Base-by-base conservation (phyloP, 2,797 vertebrate species). In the Leptodactylus fallax region DNA sequence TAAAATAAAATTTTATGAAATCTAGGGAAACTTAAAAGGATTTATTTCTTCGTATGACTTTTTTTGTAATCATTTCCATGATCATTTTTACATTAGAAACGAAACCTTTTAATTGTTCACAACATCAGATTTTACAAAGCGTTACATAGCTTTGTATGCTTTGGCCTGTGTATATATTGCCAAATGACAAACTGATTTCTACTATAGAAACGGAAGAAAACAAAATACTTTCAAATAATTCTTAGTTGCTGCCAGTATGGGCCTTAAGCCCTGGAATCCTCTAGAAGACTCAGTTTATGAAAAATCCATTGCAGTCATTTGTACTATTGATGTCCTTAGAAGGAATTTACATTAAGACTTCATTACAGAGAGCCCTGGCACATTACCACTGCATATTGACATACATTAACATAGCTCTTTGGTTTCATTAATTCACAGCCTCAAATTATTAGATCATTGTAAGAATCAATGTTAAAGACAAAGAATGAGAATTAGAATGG, bases 361-460 rank as follows among this genome's bases (percentile, higher is more conserved):
- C 36, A 87, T 87, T 81, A 81, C 63, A 63, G 47, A 81, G 56
- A 74, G n/a, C 45, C 23, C 14, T 71, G 45, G 51, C 85, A 87
- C 51, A 72, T 81, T 87, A 87, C 67, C 65, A 72, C 53, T 5
- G 19, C 10, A 36, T 87, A 87, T 81, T 76, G 85, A 76, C 69
- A 81, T 87, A 53, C 67, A 81, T 81, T 87, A 76, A 74, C 51
- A 79, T 74, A 74, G 65, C 67, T 60, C 79, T 87, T 87, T 51
- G n/a, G 27, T 58, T 80, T 71, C 58, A 80, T 47, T 86, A 56
- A 86, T 69, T 60, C 9, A 71, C 23, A 79, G 55, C 19, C 85
- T 79, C 25, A 45, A 47, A 69, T 61, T 87, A 16, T 25, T 87
- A 87, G 78, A 60, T 87, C 69, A 82, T 81, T 82, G 61, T 80